Evolutionary conservation across 2,888 invertebrate genomes (phyloP).

Genomic region (Eustalomyia histrio): DNA sequence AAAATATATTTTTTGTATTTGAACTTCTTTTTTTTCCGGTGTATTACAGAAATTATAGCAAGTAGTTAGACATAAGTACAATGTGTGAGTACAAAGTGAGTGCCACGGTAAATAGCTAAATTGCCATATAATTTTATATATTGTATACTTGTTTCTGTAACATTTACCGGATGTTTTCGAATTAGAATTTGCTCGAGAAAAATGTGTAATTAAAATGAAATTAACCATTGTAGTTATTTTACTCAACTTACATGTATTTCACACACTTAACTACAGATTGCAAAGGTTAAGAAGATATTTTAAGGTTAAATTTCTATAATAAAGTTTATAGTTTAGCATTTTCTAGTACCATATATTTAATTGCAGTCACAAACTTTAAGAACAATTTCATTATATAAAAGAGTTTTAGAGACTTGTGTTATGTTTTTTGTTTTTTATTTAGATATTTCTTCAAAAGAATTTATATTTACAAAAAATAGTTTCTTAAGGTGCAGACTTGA

Average conservation of each 20-base stretch:
- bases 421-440: constrained; percentile 3
- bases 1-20: too few relatives aligned
- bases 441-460: not conserved
- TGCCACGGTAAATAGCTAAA: constrained; percentile 44
- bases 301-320: constrained; percentile 15
- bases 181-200: constrained; percentile 26
- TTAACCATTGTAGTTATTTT: constrained; percentile 25
- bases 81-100: constrained; percentile 13
- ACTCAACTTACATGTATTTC: not conserved
- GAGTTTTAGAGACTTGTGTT: constrained; percentile 1
- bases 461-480: not conserved
- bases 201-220: constrained; percentile 48
- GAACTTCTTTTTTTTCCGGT: too few relatives aligned
- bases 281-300: constrained; percentile 18
- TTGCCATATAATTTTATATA: constrained; percentile 43
- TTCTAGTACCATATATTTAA: constrained; percentile 9
- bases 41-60: too few relatives aligned
- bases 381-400: not conserved
- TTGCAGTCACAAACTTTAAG: constrained; percentile 14
- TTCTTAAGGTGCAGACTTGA: constrained; percentile 16
- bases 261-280: not conserved
- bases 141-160: not conserved
- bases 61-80: not conserved
- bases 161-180: constrained; percentile 41
- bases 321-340: not conserved